phyloP scores from a whole-genome alignment of 1,140 invertebrate genomes.

The Caenorhabditis inopinata region DNA sequence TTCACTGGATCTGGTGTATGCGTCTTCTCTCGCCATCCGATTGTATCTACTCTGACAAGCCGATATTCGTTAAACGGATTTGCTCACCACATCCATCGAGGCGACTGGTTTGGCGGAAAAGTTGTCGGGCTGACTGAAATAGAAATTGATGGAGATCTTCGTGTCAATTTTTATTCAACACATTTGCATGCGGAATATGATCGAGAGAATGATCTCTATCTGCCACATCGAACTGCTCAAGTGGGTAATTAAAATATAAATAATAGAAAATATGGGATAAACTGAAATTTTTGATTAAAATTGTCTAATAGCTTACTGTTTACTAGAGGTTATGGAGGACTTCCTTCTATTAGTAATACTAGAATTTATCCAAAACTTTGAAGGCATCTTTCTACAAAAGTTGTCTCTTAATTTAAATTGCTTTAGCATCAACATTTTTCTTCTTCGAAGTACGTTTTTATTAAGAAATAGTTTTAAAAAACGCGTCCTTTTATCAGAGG shows the following conservation, averaged over 20 bases:
- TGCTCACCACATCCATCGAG: slow-evolving; percentile 87
- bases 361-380: too few relatives aligned
- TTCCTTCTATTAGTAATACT: too few relatives aligned
- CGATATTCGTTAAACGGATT: slow-evolving; percentile 90
- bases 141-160: slow-evolving; percentile 71
- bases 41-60: slow-evolving; percentile 84
- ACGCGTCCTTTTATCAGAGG: too few relatives aligned
- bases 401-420: too few relatives aligned
- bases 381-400: too few relatives aligned
- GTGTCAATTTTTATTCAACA: slow-evolving; percentile 82
- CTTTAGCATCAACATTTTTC: too few relatives aligned
- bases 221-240: slow-evolving; percentile 76
- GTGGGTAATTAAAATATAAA: not conserved
- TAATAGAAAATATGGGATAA: not conserved
- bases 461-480: too few relatives aligned
- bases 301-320: too few relatives aligned
- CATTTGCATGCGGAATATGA: slow-evolving; percentile 96
- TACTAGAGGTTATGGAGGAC: too few relatives aligned
- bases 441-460: too few relatives aligned
- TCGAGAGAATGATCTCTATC: slow-evolving; percentile 80
- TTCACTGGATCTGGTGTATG: slow-evolving; percentile 81
- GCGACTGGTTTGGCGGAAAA: slow-evolving; percentile 97
- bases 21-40: slow-evolving; percentile 83
- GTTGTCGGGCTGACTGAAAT: slow-evolving; percentile 80
- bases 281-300: not conserved